phyloP scores from a whole-genome alignment of 2,113 vertebrate species.

The Malurus cyaneus region DNA sequence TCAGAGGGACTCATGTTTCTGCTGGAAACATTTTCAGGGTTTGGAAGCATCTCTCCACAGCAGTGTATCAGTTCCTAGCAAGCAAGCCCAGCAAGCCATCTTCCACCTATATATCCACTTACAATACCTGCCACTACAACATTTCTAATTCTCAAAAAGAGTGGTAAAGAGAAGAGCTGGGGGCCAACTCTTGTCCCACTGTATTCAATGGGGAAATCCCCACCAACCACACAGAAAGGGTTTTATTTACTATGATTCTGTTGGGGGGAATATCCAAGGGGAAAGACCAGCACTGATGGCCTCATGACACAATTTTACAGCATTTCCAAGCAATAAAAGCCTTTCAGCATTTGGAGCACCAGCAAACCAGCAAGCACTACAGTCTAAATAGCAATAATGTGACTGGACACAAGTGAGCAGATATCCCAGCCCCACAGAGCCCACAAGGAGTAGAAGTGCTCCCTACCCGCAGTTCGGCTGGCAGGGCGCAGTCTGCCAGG shows the following conservation, averaged over 20 bases:
- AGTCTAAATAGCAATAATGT: neutral
- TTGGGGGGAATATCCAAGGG: neutral
- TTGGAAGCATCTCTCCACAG: neutral
- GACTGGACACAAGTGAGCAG: neutral
- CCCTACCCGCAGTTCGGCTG: conserved; percentile 85
- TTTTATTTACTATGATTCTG: neutral
- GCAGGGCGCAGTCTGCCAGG: conserved; percentile 89
- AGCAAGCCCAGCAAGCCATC: neutral
- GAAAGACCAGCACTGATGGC: neutral
- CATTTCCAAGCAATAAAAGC: neutral
- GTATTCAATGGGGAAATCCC: neutral
- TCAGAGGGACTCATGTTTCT: neutral
- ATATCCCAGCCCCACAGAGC: neutral
- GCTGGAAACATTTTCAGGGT: neutral
- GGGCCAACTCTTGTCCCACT: neutral
- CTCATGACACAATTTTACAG: neutral
- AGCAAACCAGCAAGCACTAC: neutral
- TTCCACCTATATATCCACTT: neutral
- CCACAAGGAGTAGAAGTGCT: neutral
- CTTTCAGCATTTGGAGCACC: neutral
- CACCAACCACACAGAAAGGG: neutral
- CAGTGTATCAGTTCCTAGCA: neutral
- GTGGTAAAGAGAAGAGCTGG: neutral
- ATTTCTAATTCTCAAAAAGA: neutral
- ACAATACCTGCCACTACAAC: neutral